Conservation (phyloP, 1,140 invertebrate genomes). For the Euura saliciscinereae region DNA sequence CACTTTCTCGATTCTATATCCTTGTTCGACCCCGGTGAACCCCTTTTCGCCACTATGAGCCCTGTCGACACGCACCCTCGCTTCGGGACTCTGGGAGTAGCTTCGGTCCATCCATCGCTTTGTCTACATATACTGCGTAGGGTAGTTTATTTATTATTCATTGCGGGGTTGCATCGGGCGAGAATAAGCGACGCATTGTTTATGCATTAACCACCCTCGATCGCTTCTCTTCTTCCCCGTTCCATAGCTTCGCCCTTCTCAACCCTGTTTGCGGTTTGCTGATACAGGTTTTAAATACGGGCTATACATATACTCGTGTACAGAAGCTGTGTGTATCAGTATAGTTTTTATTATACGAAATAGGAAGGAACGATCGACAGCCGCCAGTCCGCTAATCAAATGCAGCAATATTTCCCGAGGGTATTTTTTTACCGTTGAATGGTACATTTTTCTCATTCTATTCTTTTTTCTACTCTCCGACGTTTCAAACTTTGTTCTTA, state of each 20-base stretch:
- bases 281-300: no score
- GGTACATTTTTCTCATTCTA: neutral
- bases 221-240: neutral
- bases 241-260: neutral
- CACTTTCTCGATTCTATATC: neutral
- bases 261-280: no score
- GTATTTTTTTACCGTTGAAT: neutral
- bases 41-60: neutral
- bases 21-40: neutral
- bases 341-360: no score
- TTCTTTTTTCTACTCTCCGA: neutral
- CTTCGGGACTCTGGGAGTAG: neutral
- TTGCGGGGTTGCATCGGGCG: neutral
- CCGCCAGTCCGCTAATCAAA: neutral
- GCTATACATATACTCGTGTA: no score
- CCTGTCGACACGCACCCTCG: neutral
- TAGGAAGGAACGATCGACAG: no score
- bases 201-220: conserved; percentile 6
- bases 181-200: conserved; percentile 7
- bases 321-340: no score
- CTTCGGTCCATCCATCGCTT: neutral
- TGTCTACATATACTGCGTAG: neutral
- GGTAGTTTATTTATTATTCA: conserved; percentile 7
- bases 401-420: neutral
- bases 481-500: no score